Percentiles rank a stretch among this genome's conserved stretches.
These are phyloP conservation scores for Platysternon megacephalum DNA, from an alignment of 2,113 vertebrate genomes.

Conservation along the genomic window DNA sequence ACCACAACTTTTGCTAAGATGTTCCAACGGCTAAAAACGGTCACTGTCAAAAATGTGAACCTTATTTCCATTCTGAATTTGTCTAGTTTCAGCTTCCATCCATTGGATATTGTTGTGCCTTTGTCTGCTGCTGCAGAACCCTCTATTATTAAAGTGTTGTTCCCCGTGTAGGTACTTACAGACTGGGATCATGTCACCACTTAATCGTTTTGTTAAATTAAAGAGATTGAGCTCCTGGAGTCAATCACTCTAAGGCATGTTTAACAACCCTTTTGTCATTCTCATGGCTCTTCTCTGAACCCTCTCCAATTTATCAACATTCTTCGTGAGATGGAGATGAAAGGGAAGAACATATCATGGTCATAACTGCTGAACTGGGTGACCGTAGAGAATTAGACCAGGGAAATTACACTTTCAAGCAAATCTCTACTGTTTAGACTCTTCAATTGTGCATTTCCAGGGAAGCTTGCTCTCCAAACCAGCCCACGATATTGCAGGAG, in stretches of 20 bases:
- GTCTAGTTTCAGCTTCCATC: background rate
- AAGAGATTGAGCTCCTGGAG: background rate
- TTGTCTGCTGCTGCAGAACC: background rate
- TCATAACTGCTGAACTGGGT: background rate
- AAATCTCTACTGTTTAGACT: background rate
- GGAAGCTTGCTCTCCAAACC: background rate
- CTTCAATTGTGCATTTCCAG: background rate
- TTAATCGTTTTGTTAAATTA: background rate
- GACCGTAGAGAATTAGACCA: background rate
- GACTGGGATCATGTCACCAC: background rate
- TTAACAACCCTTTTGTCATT: background rate
- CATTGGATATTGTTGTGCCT: fast-evolving
- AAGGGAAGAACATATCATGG: background rate
- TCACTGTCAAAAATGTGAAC: fast-evolving
- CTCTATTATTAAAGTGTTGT: background rate
- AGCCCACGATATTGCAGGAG: background rate
- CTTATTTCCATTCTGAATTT: background rate
- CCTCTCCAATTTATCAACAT: background rate
- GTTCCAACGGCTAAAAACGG: background rate
- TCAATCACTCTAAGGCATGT: background rate
- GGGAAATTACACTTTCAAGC: background rate
- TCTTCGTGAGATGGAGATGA: background rate
- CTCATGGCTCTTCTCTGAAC: background rate
- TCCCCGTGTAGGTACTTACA: background rate
- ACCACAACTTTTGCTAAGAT: background rate